phyloP scores from a whole-genome alignment of 2,888 invertebrate genomes.

The Ormyrus labotus region DNA sequence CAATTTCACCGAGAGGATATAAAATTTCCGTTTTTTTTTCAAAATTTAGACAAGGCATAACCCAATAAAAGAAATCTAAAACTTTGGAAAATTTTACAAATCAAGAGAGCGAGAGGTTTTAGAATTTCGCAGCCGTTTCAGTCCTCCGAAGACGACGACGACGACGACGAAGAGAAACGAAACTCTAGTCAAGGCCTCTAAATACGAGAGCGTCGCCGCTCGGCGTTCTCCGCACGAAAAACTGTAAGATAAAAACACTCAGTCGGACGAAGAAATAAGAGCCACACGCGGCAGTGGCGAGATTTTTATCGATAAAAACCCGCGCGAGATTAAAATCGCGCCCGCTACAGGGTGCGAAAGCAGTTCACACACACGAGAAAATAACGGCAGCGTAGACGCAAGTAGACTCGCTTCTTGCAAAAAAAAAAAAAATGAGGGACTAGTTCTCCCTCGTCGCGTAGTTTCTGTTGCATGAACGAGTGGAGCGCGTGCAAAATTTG shows the following conservation, averaged over 20 bases:
- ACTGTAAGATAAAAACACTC: constrained; percentile 31
- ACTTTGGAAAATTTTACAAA: no score
- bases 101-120: no score
- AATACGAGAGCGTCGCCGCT: constrained; percentile 8
- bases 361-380: background rate
- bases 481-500: background rate
- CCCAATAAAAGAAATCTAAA: no score
- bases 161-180: background rate
- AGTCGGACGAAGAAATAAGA: no score
- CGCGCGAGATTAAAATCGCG: constrained; percentile 12
- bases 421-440: no score
- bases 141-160: constrained; percentile 18
- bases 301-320: constrained; percentile 18
- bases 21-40: no score
- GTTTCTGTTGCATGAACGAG: background rate
- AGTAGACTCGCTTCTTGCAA: no score
- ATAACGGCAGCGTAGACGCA: no score
- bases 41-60: no score
- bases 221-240: background rate
- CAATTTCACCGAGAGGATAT: no score
- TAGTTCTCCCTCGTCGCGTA: no score
- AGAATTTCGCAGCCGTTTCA: background rate
- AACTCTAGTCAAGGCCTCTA: constrained; percentile 46
- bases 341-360: constrained; percentile 36
- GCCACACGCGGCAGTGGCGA: no score